Evolutionary conservation across 2,797 vertebrate genomes (phyloP), one percentile per base, ranked within the genome.

Genomic region (Argyrosomus regius): DNA sequence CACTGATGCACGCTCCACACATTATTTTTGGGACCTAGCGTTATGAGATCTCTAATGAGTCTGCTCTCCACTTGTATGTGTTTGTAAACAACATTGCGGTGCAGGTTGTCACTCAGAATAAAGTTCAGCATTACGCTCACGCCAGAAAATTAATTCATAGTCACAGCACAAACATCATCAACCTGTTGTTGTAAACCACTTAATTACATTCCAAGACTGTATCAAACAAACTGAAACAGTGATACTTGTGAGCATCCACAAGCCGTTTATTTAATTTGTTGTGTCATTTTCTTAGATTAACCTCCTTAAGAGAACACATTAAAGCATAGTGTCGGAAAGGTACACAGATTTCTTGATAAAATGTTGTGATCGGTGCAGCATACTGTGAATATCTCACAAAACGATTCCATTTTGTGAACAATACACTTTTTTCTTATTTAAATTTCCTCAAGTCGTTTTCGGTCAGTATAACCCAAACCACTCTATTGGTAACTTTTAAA

Each of bases 1-100:
- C 64, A n/a, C 24, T 3, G 65, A 76, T 61, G 79, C 60, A 60
- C 16, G 35, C 49, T 45, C 49, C 20, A 0, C 52, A 0, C 66
- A 62, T 80, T 87, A 74, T 89, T 89, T 90, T 75, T 43, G 71
- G 77, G 54, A 49, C 9, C 39, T 11, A 0, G 41, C 64, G 31
- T 88, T 72, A 71, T 8, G 26, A 78, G 62, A 61, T 74, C 53
- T 39, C 48, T 90, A 87, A 88, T 90, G 77, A 91, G 70, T 84
- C 76, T 82, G 64, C 69, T 83, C 63, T 78, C 39, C 4, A 2
- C 72, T 72, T 79, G 74, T 64, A 5, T 74, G 3, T 92, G 87
- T 93, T 91, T 87, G 85, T 92, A 91, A 83, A 92, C 83, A 89
- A 45, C 64, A 61, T 20, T 13, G 39, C 68, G 69, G n/a, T 67